Evolutionary conservation across 35 echinoderm and acorn worm species (phyloP), one percentile per base, ranked within the genome.

Genomic region (Heliocidaris tuberculata): DNA sequence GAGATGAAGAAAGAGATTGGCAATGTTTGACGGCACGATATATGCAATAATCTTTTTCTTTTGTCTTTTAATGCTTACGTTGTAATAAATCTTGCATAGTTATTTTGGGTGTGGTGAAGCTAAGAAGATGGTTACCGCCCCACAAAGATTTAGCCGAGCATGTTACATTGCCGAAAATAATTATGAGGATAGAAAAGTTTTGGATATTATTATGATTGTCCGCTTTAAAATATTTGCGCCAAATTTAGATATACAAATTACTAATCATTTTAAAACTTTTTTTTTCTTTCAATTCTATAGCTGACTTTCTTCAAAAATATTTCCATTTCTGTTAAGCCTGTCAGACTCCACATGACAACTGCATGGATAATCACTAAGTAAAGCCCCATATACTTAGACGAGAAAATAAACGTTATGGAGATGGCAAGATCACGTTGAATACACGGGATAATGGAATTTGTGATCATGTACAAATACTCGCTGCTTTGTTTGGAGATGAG

Each of bases 391-490:
- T 24, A 78, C 65, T n/a, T 78, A n/a, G 21, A 78, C 65, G n/a
- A 78, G 3, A 78, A 24, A n/a, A 78, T 78, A 78, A 78, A 78
- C 65, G 21, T 78, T 21, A 78, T 78, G 21, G 0, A 78, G 65
- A 19, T 27, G 27, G 65, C 19, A 7, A 78, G 4, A n/a, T 78
- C 65, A 78, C 65, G 65, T 78, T 78, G 65, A 27, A 78, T 78
- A 78, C 65, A 78, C 65, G 4, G 65, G 65, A 78, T 78, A 78
- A 78, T 78, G 65, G 65, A 78, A 78, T 78, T 78, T 78, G 65
- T 78, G 65, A 78, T 78, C 65, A 78, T 78, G 65, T 78, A 78
- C 65, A 78, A 78, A 78, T 78, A 78, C 65, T n/a, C 17, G 0
- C n/a, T 78, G 65, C 65, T 78, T 78, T 78, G 65, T 78, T 78